A percentile compares a stretch with the other conserved stretches of the same genome.
Evolutionary conservation across 1,140 invertebrate genomes (phyloP).

Genomic region (Drosophila rufa): DNA sequence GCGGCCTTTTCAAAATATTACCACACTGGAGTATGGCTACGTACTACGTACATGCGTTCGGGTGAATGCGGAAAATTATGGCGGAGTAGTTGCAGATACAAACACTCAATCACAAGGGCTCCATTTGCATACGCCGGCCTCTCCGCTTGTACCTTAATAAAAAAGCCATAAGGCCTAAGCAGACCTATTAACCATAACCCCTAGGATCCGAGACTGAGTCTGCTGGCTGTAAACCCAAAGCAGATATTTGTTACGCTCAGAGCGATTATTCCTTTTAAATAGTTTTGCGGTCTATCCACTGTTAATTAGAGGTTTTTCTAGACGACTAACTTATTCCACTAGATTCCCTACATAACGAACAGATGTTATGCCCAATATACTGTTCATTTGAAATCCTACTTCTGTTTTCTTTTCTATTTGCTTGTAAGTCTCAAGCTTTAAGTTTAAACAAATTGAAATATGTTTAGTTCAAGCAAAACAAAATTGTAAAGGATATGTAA

Average conservation of each 20-base stretch:
- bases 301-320: conserved; percentile 30
- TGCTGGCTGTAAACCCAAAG: conserved; percentile 13
- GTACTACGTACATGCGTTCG: conserved; percentile 35
- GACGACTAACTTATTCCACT: background rate
- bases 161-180: conserved; percentile 30
- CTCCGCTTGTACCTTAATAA: conserved; percentile 1
- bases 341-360: background rate
- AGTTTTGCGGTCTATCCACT: conserved; percentile 3
- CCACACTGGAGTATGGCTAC: conserved; percentile 51
- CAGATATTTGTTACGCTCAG: conserved; percentile 5
- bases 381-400: background rate
- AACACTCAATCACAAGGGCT: conserved; percentile 72
- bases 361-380: background rate
- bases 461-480: too few relatives aligned
- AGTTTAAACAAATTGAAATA: background rate
- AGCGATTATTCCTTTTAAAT: conserved; percentile 26
- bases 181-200: conserved; percentile 41
- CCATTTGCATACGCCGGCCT: conserved; percentile 35
- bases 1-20: conserved; percentile 73
- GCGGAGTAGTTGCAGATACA: conserved; percentile 71
- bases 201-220: conserved; percentile 11
- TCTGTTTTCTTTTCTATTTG: background rate
- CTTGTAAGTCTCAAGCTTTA: background rate
- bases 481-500: too few relatives aligned
- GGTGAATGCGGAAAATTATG: conserved; percentile 57